These are phyloP conservation scores for Drosophila eugracilis DNA, from an alignment of 1,140 invertebrate genomes.

Conservation along the genomic window DNA sequence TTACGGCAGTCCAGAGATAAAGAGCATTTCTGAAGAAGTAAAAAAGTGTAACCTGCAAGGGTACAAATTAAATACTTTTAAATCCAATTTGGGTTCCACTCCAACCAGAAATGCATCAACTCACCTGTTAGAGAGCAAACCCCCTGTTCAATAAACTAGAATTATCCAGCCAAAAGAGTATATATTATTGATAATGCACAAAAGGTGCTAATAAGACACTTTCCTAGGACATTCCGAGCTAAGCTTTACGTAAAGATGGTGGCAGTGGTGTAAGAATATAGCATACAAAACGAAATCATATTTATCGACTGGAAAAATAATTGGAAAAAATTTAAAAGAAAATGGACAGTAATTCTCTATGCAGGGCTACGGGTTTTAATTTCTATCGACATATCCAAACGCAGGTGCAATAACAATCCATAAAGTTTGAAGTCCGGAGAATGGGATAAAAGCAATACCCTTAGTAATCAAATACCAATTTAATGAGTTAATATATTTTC, in stretches of 20 bases:
- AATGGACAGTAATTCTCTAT: background rate
- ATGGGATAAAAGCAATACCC: background rate
- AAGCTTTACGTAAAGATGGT: background rate
- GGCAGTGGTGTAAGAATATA: background rate
- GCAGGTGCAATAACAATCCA: background rate
- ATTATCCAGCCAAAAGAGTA: background rate
- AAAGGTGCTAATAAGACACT: background rate
- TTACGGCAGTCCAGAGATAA: background rate
- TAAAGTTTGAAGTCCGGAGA: background rate
- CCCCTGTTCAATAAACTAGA: background rate
- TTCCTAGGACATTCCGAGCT: background rate
- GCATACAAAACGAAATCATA: background rate
- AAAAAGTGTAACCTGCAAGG: background rate
- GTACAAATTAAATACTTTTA: background rate
- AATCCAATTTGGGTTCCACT: fast-evolving
- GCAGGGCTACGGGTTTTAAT: background rate
- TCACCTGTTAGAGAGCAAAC: background rate
- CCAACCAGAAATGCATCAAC: background rate
- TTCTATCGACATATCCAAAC: fast-evolving
- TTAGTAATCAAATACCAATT: background rate
- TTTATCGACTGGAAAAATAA: background rate
- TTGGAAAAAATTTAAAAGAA: background rate
- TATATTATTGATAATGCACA: background rate
- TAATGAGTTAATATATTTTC: background rate
- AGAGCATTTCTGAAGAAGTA: background rate